phyloP scores from a whole-genome alignment of 2,888 invertebrate genomes.

The Zygaena filipendulae region DNA sequence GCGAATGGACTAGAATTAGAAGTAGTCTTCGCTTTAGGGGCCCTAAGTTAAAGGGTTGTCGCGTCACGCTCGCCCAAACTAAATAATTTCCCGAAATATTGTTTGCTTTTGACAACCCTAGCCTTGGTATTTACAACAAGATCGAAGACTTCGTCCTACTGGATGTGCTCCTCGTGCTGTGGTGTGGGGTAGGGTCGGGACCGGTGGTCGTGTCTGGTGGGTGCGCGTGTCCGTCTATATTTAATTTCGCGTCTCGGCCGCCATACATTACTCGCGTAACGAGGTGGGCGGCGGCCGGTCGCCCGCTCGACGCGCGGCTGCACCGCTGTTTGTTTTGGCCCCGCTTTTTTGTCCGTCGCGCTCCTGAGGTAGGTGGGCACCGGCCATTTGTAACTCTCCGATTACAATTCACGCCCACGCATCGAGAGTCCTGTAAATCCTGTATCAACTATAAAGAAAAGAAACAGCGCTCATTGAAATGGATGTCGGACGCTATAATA shows the following conservation, averaged over 20 bases:
- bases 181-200: too few species aligned
- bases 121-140: too few species aligned
- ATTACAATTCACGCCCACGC: conserved; percentile 17
- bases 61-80: too few species aligned
- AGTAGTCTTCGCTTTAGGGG: too few species aligned
- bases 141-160: too few species aligned
- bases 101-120: too few species aligned
- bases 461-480: too few species aligned
- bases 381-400: conserved; percentile 19
- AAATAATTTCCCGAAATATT: too few species aligned
- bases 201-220: not conserved
- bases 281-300: conserved; percentile 27
- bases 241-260: conserved; percentile 17
- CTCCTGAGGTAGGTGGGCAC: conserved; percentile 17
- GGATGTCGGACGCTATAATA: conserved; percentile 1
- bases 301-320: conserved; percentile 21
- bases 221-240: conserved; percentile 18
- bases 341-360: conserved; percentile 18
- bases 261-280: conserved; percentile 26
- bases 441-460: conserved; percentile 6
- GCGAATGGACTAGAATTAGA: too few species aligned
- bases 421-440: conserved; percentile 3
- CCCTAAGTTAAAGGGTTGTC: too few species aligned
- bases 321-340: conserved; percentile 18
- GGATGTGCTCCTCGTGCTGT: too few species aligned